Evolutionary conservation across 2,888 invertebrate genomes (phyloP).

Genomic region (Asteroscopus sphinx): DNA sequence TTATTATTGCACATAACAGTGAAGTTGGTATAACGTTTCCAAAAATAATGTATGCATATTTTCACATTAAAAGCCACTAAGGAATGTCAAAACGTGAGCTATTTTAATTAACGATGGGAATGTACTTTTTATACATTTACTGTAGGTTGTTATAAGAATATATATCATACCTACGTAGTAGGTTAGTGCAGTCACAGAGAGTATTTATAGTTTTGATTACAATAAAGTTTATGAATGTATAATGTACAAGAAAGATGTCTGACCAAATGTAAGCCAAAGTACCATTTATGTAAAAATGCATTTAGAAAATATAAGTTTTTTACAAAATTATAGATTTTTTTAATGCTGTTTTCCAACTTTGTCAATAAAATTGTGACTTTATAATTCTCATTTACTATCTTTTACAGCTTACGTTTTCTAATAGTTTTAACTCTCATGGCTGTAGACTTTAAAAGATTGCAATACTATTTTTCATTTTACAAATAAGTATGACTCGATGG

Average conservation of each 20-base stretch:
- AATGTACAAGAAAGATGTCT: constrained; percentile 14
- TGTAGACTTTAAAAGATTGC: too few species aligned
- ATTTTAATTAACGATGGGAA: constrained; percentile 16
- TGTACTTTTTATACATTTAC: constrained; percentile 11
- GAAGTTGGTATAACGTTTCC: not conserved
- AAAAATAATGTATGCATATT: constrained; percentile 12
- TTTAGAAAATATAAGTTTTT: constrained; percentile 59
- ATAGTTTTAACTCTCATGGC: too few species aligned
- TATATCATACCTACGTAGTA: constrained; percentile 33
- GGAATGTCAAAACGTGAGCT: constrained; percentile 4
- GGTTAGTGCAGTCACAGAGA: constrained; percentile 18
- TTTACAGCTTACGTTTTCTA: too few species aligned
- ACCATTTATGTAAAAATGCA: constrained; percentile 54
- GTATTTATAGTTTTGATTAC: constrained; percentile 8
- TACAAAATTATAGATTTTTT: constrained; percentile 28
- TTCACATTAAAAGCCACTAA: constrained; percentile 3
- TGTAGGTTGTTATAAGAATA: constrained; percentile 18
- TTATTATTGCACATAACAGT: not conserved
- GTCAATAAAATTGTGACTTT: too few species aligned
- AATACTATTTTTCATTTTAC: too few species aligned
- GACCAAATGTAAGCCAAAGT: constrained; percentile 49
- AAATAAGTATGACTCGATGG: too few species aligned
- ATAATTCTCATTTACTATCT: too few species aligned
- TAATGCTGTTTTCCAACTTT: too few species aligned
- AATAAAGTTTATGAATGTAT: constrained; percentile 8